Percentiles rank a stretch among this genome's conserved stretches.
phyloP scores from a whole-genome alignment of 23 tunicate species.

The Halocynthia roretzi region DNA sequence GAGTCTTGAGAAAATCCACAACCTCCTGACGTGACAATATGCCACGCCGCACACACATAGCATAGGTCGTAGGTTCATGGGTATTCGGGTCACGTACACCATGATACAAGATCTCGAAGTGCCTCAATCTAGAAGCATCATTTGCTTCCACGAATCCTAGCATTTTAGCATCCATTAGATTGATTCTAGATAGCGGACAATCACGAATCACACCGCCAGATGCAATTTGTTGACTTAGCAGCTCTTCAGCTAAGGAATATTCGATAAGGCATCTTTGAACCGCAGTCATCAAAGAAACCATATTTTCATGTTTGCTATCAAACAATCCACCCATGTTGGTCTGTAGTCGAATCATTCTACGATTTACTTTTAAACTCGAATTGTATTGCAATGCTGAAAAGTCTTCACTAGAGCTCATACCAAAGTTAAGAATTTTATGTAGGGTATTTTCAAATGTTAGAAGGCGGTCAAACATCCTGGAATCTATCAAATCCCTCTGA shows the following conservation, averaged over 20 bases:
- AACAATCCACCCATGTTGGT: constrained; percentile 13
- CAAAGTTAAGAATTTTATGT: not conserved
- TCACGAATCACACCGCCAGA: constrained; percentile 12
- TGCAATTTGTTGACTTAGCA: constrained; percentile 12
- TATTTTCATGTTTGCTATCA: not conserved
- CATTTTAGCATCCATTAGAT: constrained; percentile 3
- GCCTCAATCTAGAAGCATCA: not conserved
- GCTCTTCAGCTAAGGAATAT: constrained; percentile 5
- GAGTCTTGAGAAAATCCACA: constrained; percentile 10
- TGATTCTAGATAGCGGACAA: constrained; percentile 1
- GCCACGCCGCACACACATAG: constrained; percentile 24
- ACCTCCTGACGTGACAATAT: not conserved
- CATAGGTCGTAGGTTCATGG: constrained; percentile 10
- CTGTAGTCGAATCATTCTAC: constrained; percentile 18
- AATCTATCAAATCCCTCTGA: constrained; percentile 3
- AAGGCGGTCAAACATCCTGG: constrained; percentile 13
- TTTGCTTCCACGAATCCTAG: not conserved
- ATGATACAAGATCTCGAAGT: constrained; percentile 9
- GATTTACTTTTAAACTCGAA: not conserved
- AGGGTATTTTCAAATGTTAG: constrained; percentile 9
- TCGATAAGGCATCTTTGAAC: constrained; percentile 6
- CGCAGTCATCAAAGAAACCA: constrained; percentile 3
- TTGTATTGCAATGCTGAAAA: not conserved
- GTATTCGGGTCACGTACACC: constrained; percentile 19
- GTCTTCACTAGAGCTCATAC: not conserved